Percentiles rank a stretch among this genome's conserved stretches.
Conservation (phyloP, 2,113 vertebrate genomes). For the Datnioides undecimradiatus region DNA sequence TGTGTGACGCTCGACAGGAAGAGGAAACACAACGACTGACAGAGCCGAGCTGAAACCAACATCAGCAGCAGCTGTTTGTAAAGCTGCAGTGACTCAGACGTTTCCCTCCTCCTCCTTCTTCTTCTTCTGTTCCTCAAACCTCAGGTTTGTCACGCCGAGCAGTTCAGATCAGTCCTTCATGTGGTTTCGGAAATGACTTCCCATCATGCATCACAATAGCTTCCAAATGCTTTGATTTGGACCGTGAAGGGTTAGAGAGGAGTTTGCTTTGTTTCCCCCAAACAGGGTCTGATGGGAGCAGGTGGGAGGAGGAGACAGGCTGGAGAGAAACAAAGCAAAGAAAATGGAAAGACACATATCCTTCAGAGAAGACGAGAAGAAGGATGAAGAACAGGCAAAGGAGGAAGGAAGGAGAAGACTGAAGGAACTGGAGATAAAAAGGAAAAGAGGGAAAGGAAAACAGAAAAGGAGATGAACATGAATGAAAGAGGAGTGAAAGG, state of each 20-base stretch:
- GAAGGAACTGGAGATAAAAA: no score
- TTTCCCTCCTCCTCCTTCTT: neutral
- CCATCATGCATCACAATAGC: conserved; percentile 3
- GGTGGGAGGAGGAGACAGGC: no score
- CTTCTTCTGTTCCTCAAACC: neutral
- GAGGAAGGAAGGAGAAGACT: neutral
- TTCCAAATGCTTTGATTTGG: neutral
- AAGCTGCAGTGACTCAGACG: neutral
- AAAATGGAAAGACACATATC: no score
- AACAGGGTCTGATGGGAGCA: no score
- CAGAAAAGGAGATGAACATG: neutral
- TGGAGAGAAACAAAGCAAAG: neutral
- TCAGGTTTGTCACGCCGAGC: conserved; percentile 2
- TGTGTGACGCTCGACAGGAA: neutral
- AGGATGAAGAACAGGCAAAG: neutral
- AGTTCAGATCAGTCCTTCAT: neutral
- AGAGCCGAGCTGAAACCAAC: neutral
- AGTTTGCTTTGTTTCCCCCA: no score
- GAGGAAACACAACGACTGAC: neutral
- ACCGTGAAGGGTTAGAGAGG: neutral
- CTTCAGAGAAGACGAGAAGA: accelerated
- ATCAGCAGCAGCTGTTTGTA: neutral
- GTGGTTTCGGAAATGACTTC: neutral
- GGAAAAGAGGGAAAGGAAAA: no score
- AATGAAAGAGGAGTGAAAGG: neutral